phyloP scores from a whole-genome alignment of 2,888 invertebrate genomes.

The Euplexia lucipara region DNA sequence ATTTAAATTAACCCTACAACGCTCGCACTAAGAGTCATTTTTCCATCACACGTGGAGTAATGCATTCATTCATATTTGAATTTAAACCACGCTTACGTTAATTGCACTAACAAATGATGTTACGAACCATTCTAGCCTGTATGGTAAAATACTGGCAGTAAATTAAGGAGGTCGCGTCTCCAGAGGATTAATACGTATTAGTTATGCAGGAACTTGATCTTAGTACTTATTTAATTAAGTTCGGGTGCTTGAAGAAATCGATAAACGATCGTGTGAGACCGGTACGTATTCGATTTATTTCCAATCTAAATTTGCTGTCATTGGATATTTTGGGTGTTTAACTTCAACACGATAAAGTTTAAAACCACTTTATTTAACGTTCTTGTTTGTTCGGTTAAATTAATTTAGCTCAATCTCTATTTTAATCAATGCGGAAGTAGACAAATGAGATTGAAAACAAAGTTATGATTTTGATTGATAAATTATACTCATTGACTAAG shows the following conservation, averaged over 20 bases:
- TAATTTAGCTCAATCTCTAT: slow-evolving; percentile 31
- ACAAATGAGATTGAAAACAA: slow-evolving; percentile 47
- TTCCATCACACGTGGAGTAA: slow-evolving; percentile 47
- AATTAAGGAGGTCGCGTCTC: slow-evolving; percentile 64
- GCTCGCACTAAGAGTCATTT: slow-evolving; percentile 54
- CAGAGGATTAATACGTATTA: slow-evolving; percentile 67
- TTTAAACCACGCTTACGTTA: slow-evolving; percentile 62
- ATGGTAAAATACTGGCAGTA: slow-evolving; percentile 42
- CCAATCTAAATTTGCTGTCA: slow-evolving; percentile 21
- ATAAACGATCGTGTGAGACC: slow-evolving; percentile 50
- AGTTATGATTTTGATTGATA: slow-evolving; percentile 55
- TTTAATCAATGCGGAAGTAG: slow-evolving; percentile 41
- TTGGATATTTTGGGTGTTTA: slow-evolving; percentile 7
- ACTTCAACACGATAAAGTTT: slow-evolving; percentile 20
- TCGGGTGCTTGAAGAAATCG: slow-evolving; percentile 57
- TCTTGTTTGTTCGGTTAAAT: slow-evolving; percentile 41
- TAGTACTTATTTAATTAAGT: slow-evolving; percentile 77
- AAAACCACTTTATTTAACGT: slow-evolving; percentile 23
- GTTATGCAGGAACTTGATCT: slow-evolving; percentile 74
- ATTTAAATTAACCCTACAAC: slow-evolving; percentile 59
- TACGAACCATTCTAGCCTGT: slow-evolving; percentile 56
- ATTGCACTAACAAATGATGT: slow-evolving; percentile 63
- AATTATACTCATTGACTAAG: slow-evolving; percentile 24
- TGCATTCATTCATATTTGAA: slow-evolving; percentile 64
- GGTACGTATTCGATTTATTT: slow-evolving; percentile 18